Evolutionary conservation across 2,888 invertebrate genomes (phyloP).

Genomic region (Idaea biselata): DNA sequence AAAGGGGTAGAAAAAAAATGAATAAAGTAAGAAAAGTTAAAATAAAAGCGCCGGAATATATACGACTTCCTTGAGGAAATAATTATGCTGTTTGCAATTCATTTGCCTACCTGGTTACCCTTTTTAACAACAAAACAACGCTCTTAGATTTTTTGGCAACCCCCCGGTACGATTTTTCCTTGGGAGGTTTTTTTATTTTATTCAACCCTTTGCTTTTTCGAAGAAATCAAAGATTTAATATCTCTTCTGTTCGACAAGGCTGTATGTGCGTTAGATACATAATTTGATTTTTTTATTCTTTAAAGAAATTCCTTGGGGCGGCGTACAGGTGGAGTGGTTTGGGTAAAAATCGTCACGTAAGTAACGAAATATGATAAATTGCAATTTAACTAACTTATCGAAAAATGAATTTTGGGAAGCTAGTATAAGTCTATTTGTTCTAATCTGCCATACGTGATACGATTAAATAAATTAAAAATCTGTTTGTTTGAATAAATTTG

Average conservation of each 20-base stretch:
- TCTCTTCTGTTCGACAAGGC: constrained; percentile 40
- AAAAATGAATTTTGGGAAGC: too few species aligned
- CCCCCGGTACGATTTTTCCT: constrained; percentile 63
- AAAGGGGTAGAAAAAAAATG: constrained; percentile 74
- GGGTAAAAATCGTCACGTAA: too few species aligned
- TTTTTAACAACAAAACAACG: constrained; percentile 71
- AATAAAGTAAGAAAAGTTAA: constrained; percentile 76
- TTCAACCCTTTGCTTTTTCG: constrained; percentile 66
- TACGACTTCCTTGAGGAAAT: constrained; percentile 81
- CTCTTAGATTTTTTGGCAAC: constrained; percentile 57
- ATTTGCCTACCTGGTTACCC: constrained; percentile 79
- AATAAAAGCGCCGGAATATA: constrained; percentile 78
- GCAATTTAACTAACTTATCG: too few species aligned
- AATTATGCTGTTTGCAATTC: constrained; percentile 82
- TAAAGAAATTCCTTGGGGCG: too few species aligned
- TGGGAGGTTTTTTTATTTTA: constrained; percentile 67
- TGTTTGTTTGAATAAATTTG: too few species aligned
- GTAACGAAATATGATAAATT: too few species aligned
- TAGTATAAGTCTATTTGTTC: too few species aligned
- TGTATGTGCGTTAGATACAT: constrained; percentile 35
- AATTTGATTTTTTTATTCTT: not conserved
- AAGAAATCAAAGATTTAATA: constrained; percentile 69
- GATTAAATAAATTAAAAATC: too few species aligned
- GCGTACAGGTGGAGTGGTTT: too few species aligned
- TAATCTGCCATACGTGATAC: too few species aligned